phyloP scores from a whole-genome alignment of 1,140 invertebrate genomes.

The Drosophila nigrodunni region DNA sequence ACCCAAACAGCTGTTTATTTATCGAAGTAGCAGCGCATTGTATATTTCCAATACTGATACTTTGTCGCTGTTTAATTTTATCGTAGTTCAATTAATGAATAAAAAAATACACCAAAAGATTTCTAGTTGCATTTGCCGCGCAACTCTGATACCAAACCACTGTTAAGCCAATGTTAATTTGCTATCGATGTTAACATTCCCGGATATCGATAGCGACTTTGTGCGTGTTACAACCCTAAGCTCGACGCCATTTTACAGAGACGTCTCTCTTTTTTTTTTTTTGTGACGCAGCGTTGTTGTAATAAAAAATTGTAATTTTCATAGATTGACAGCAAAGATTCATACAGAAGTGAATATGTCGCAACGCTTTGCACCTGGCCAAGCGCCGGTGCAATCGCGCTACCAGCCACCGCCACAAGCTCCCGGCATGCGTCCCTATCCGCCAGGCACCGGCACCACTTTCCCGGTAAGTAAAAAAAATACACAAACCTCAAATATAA shows the following conservation, averaged over 20 bases:
- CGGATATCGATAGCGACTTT: background rate
- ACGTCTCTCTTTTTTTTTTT: constrained; percentile 55
- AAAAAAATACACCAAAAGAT: too few relatives aligned
- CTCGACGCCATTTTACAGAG: constrained; percentile 70
- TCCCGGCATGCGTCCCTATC: constrained; percentile 80
- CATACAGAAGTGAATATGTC: constrained; percentile 65
- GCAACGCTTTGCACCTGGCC: constrained; percentile 81
- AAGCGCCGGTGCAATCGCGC: constrained; percentile 79
- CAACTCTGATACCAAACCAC: too few relatives aligned
- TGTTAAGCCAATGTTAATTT: background rate
- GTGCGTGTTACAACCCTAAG: constrained; percentile 51
- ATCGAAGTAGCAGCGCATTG: too few relatives aligned
- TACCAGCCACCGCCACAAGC: constrained; percentile 80
- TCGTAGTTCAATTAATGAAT: too few relatives aligned
- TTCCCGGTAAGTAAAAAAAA: constrained; percentile 71
- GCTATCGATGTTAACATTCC: background rate
- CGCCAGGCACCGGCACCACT: constrained; percentile 65
- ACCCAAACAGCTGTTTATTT: background rate
- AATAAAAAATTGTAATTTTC: constrained; percentile 49
- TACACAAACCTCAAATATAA: background rate
- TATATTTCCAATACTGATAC: too few relatives aligned
- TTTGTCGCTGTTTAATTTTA: too few relatives aligned
- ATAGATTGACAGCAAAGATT: constrained; percentile 12
- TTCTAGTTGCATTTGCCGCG: too few relatives aligned
- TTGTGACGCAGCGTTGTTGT: constrained; percentile 71